A percentile compares a stretch with the other conserved stretches of the same genome.
phyloP scores from a whole-genome alignment of 2,113 vertebrate species.

The Climacteris rufus region DNA sequence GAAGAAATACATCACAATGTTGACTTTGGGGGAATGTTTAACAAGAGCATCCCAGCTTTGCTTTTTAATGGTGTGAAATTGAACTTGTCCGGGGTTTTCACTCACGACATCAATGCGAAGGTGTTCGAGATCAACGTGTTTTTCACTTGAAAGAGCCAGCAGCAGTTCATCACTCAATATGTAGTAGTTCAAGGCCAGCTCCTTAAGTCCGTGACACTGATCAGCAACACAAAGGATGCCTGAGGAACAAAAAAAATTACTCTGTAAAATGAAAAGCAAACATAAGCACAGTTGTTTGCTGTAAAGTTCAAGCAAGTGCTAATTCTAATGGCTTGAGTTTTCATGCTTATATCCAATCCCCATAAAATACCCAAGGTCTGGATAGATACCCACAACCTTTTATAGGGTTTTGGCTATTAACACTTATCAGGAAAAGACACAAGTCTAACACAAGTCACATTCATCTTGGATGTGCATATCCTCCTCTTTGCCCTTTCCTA shows the following conservation, averaged over 20 bases:
- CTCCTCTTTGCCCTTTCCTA: neutral
- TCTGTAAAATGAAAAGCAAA: neutral
- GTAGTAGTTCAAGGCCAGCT: slow-evolving; percentile 79
- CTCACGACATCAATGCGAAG: slow-evolving; percentile 77
- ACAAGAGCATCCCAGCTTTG: slow-evolving; percentile 78
- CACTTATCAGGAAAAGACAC: neutral
- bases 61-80: slow-evolving; percentile 76
- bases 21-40: slow-evolving; percentile 76
- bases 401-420: neutral
- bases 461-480: neutral
- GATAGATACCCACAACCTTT: neutral
- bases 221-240: slow-evolving; percentile 81
- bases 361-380: neutral
- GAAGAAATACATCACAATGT: slow-evolving; percentile 80
- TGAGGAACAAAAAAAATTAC: neutral
- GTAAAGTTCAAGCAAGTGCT: neutral
- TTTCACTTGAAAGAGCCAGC: slow-evolving; percentile 76
- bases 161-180: slow-evolving; percentile 76
- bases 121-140: slow-evolving; percentile 76
- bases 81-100: slow-evolving; percentile 70
- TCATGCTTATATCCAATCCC: accelerated
- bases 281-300: neutral
- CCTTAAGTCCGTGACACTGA: slow-evolving; percentile 77
- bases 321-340: neutral
- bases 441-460: neutral